Conservation (phyloP, 2,113 vertebrate genomes). For the Meles meles region DNA sequence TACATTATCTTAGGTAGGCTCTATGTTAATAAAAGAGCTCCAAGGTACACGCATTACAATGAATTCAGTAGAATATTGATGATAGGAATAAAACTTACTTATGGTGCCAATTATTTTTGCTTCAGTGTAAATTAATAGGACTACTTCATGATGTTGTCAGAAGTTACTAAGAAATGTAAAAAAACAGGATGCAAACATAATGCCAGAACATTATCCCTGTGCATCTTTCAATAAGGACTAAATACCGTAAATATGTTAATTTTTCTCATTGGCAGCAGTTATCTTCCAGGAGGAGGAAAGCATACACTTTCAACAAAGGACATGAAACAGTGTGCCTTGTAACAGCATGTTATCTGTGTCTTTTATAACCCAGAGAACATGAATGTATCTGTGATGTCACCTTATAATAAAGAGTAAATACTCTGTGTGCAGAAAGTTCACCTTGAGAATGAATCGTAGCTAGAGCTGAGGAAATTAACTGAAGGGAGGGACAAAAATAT, state of each 20-base stretch:
- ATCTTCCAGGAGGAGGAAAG: neutral
- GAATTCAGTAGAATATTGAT: neutral
- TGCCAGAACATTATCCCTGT: neutral
- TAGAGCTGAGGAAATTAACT: conserved; percentile 21
- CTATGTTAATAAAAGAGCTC: neutral
- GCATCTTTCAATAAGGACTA: neutral
- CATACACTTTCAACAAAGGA: neutral
- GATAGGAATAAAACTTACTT: neutral
- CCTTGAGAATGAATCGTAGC: conserved; percentile 33
- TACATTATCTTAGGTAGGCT: neutral
- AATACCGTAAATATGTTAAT: neutral
- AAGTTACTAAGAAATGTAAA: neutral
- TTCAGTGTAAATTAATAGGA: neutral
- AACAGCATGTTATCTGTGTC: neutral
- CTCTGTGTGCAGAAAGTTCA: conserved; percentile 34
- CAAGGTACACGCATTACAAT: accelerated
- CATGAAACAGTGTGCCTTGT: neutral
- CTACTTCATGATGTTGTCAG: neutral
- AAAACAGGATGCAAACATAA: neutral
- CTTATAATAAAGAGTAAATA: conserved; percentile 41
- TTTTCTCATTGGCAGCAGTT: neutral
- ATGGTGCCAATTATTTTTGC: neutral
- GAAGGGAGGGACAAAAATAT: conserved; percentile 24
- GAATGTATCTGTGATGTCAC: neutral
- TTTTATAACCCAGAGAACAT: neutral